Conservation (phyloP, 1,140 invertebrate genomes). For the Aphelenchoides fujianensis region DNA sequence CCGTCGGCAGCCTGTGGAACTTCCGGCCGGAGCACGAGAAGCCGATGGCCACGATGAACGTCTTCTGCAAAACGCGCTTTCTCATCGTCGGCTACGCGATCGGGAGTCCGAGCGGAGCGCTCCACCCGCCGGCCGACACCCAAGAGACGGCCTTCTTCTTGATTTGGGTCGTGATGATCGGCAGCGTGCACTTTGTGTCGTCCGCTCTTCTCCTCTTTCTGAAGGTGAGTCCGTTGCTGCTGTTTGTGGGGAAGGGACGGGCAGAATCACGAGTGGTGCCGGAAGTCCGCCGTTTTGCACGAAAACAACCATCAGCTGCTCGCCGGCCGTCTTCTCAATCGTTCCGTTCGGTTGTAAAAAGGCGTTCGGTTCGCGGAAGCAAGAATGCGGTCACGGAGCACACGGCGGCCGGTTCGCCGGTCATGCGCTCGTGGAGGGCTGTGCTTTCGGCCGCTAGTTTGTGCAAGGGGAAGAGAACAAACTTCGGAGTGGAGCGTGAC, state of each 20-base stretch:
- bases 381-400: too few relatives aligned
- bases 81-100: background rate
- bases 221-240: too few relatives aligned
- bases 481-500: too few relatives aligned
- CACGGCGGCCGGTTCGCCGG: too few relatives aligned
- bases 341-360: too few relatives aligned
- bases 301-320: too few relatives aligned
- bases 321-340: too few relatives aligned
- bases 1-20: constrained; percentile 4
- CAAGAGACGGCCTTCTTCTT: constrained; percentile 7
- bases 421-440: too few relatives aligned
- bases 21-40: background rate
- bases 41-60: background rate
- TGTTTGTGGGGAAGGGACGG: too few relatives aligned
- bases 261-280: background rate
- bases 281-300: background rate
- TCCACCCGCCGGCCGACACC: background rate
- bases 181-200: background rate
- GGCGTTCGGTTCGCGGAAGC: too few relatives aligned
- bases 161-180: constrained; percentile 1
- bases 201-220: background rate
- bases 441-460: too few relatives aligned
- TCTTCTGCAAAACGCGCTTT: constrained; percentile 7
- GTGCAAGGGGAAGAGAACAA: too few relatives aligned
- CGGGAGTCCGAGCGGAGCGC: background rate